A percentile compares a stretch with the other conserved stretches of the same genome.
Conservation (phyloP, 1,140 invertebrate genomes). For the Camponotus pennsylvanicus region DNA sequence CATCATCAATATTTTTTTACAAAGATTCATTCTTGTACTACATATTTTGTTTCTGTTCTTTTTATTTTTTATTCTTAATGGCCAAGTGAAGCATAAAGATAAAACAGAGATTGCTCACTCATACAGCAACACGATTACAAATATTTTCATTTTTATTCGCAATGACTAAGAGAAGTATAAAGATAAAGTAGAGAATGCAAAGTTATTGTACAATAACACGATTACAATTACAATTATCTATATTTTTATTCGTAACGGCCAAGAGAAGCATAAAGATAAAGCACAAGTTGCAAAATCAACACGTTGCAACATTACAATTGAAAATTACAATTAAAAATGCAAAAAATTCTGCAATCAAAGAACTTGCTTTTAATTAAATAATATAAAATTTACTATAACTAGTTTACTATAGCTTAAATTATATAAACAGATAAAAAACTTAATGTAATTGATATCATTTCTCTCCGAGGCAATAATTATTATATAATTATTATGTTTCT, state of each 20-base stretch:
- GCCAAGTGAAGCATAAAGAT: not conserved
- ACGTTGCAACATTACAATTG: not conserved
- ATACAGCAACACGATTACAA: not conserved
- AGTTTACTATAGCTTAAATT: not conserved
- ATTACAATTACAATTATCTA: not conserved
- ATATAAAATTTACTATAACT: not conserved
- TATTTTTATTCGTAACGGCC: not conserved
- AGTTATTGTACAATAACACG: not conserved
- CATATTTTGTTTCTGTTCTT: not conserved
- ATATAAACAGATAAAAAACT: not conserved
- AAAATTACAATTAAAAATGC: not conserved
- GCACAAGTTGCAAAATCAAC: not conserved
- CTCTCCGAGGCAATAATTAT: not conserved
- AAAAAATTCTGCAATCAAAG: not conserved
- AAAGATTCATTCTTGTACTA: not conserved
- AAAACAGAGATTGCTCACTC: not conserved
- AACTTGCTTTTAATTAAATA: not conserved
- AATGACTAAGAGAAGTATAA: not conserved
- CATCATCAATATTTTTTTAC: not conserved
- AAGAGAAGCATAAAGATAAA: not conserved
- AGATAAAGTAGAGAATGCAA: not conserved
- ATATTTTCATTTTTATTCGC: not conserved
- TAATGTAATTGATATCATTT: not conserved
- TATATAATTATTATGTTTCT: slow-evolving; percentile 2
- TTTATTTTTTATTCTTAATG: not conserved